Evolutionary conservation across 2,888 invertebrate genomes (phyloP), one percentile per base, ranked within the genome.

Genomic region (Aporophyla nigra): DNA sequence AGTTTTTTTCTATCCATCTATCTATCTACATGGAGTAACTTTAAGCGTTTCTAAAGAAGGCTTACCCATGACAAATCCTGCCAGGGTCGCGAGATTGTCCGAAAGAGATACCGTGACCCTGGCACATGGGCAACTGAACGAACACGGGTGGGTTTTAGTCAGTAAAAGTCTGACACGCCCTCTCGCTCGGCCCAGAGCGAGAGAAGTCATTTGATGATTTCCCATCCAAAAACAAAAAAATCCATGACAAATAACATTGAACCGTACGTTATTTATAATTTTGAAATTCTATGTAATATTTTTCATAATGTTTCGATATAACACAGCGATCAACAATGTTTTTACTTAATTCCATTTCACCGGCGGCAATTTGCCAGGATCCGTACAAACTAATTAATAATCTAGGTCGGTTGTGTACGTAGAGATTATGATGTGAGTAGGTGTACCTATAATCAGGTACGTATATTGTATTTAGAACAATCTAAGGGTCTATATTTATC

Each of bases 331-430:
- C 76, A 82, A 70, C 62, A 67, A 61, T 86, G 78, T 81, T 81
- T 85, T 85, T 83, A 77, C 71, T 73, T 76, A 69, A 81, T 83
- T 78, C 73, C 78, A 80, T 33, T 76, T 69, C 51, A 75, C 86
- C 75, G 40, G 54, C 66, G 85, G 86, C 80, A 75, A 58, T 79
- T 76, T 74, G 71, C 78, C 78, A 73, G 79, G 40, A 86, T 71
- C 59, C 65, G 73, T 78, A 68, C 71, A 83, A 79, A 81, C 70
- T 86, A 76, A 81, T 86, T 80, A 73, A 83, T 83, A 79, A 81
- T 76, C 66, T 77, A 73, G 71, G 76, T 69, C 62, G 63, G 69
- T 69, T 78, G 43, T 78, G 72, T 78, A 65, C 53, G 46, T 71
- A 51, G 65, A 69, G 66, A 78, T 84, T 79, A 68, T 78, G 24